These are phyloP conservation scores for Bradypus variegatus DNA, from an alignment of 2,797 vertebrate species.

Conservation along the genomic window DNA sequence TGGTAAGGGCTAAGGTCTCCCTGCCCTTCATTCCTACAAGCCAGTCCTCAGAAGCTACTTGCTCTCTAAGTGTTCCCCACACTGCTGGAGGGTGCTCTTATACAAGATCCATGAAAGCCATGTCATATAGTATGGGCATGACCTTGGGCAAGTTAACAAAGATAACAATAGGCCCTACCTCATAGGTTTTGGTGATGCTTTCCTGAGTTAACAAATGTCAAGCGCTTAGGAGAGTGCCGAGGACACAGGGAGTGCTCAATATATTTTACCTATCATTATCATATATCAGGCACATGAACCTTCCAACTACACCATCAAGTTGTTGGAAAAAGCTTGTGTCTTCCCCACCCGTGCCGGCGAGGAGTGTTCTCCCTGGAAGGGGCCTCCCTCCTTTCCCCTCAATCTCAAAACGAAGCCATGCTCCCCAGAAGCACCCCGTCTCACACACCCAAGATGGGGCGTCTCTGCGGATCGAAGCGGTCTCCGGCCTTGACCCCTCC, in stretches of 20 bases:
- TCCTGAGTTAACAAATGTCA: not conserved
- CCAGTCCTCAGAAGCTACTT: not conserved
- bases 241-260: not conserved
- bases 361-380: not conserved
- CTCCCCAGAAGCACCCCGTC: not conserved
- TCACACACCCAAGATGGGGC: too few relatives aligned
- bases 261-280: not conserved
- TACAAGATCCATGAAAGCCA: not conserved
- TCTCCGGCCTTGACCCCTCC: not conserved
- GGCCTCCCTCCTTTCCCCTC: not conserved
- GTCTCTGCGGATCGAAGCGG: not conserved
- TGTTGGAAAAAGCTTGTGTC: not conserved
- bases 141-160: not conserved
- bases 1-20: not conserved
- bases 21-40: not conserved
- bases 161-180: not conserved
- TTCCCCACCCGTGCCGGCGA: not conserved
- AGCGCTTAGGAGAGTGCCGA: not conserved
- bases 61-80: not conserved
- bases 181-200: not conserved
- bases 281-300: not conserved
- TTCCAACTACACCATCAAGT: not conserved
- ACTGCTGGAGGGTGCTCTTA: not conserved
- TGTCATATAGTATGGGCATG: fast-evolving
- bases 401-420: not conserved